phyloP scores from a whole-genome alignment of 2,888 invertebrate genomes.

The Apocheima hispidaria region DNA sequence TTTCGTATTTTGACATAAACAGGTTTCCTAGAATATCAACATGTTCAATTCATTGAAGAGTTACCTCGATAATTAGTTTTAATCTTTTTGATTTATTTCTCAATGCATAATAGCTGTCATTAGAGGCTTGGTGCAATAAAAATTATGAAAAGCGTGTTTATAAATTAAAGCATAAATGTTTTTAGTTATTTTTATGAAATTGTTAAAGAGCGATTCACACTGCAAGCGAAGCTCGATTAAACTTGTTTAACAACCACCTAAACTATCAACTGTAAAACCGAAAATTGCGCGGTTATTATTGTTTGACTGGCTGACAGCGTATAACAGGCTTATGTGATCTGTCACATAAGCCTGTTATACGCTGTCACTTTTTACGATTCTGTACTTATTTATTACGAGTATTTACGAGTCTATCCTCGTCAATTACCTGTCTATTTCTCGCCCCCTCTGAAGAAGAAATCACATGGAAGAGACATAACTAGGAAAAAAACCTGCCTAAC shows the following conservation, averaged over 20 bases:
- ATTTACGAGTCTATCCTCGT: too few species aligned
- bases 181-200: conserved; percentile 3
- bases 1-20: conserved; percentile 37
- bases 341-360: too few species aligned
- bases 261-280: too few species aligned
- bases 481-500: too few species aligned
- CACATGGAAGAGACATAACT: too few species aligned
- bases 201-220: not conserved
- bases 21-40: conserved; percentile 38
- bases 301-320: too few species aligned
- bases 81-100: conserved; percentile 40
- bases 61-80: conserved; percentile 39
- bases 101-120: conserved; percentile 27
- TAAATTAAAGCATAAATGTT: conserved; percentile 5
- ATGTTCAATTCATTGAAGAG: conserved; percentile 36
- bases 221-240: not conserved
- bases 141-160: conserved; percentile 23
- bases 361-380: too few species aligned
- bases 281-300: not conserved
- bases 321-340: too few species aligned
- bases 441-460: too few species aligned
- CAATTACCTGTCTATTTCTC: too few species aligned
- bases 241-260: too few species aligned
- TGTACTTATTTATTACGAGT: too few species aligned
- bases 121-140: conserved; percentile 20